phyloP scores from a whole-genome alignment of 2,888 invertebrate species.

The Melipona beecheii region DNA sequence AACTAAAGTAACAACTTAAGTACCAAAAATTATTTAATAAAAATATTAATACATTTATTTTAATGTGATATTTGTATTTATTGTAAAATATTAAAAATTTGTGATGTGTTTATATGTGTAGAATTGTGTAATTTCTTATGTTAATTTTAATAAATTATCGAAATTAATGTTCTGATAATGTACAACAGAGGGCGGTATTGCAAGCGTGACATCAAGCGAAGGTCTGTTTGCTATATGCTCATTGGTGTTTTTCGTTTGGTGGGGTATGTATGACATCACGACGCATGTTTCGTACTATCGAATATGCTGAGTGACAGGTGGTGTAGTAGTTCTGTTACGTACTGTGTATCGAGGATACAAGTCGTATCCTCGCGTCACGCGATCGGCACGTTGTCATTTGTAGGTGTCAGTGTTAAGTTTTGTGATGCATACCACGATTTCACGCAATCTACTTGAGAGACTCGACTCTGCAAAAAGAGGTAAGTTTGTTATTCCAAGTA shows the following conservation, averaged over 20 bases:
- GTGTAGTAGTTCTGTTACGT: constrained; percentile 68
- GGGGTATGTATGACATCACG: constrained; percentile 74
- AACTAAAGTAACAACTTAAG: background rate
- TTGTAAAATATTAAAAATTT: background rate
- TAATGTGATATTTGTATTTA: background rate
- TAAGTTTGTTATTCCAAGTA: constrained; percentile 51
- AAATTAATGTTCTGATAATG: background rate
- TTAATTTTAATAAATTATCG: background rate
- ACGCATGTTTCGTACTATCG: constrained; percentile 79
- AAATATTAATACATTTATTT: background rate
- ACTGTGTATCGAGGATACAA: constrained; percentile 42
- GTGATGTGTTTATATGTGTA: background rate
- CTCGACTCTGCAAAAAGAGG: constrained; percentile 79
- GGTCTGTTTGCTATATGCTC: constrained; percentile 11
- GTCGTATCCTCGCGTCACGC: constrained; percentile 63
- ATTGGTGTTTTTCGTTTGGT: constrained; percentile 42
- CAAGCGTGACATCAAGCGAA: background rate
- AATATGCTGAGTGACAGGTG: constrained; percentile 83
- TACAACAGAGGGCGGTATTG: background rate
- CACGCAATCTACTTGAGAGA: constrained; percentile 75
- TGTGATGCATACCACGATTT: constrained; percentile 80
- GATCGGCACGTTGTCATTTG: constrained; percentile 74
- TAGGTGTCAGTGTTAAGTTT: constrained; percentile 76
- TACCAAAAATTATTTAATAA: background rate
- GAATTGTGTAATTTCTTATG: background rate